Evolutionary conservation across 2,888 invertebrate genomes (phyloP), one percentile per base, ranked within the genome.

Genomic region (Pammene aurita): DNA sequence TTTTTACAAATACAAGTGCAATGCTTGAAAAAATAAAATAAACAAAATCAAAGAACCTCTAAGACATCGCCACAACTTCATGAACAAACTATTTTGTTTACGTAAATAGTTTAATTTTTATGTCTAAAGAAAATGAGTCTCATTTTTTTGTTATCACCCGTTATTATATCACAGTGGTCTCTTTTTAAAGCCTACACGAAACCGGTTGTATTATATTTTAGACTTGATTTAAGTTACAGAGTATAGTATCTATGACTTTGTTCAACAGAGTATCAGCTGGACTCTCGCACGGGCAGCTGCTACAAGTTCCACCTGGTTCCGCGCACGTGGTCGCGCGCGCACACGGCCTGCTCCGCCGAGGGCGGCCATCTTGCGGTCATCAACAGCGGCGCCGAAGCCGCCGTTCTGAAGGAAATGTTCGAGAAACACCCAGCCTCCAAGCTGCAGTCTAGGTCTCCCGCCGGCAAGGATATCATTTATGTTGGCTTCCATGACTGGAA

Each of bases 241-340:
- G n/a, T n/a, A n/a, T 38, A 38, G 38, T 26, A 26, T 26, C 26
- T 26, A 26, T 26, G 4, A 42, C 11, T 11, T 42, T 42, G 11
- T 6, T 50, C 9, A 26, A 10, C 42, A 72, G 72, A 44, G 6
- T 72, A 72, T 58, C 42, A 34, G 13, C 55, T 67, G 14, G 60
- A 68, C 44, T 2, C 18, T 41, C 55, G 58, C 48, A 71, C 70
- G 13, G 67, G 71, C 55, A 62, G 54, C 62, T 72, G 72, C 57
- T 72, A 72, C 65, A 72, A 72, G 70, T 67, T 72, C 62, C 72
- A 72, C 67, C 48, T 55, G 48, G 48, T 57, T n/a, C 52, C 46
- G 55, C 56, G 70, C 18, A 55, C 63, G n/a, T 72, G 67, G 67
- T 46, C 70, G 46, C 61, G 66, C 46, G 70, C 72, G 13, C 48